Percentiles rank a stretch among this genome's conserved stretches.
Evolutionary conservation across 2,797 vertebrate genomes (phyloP).

Genomic region (Ptychobarbus kaznakovi): DNA sequence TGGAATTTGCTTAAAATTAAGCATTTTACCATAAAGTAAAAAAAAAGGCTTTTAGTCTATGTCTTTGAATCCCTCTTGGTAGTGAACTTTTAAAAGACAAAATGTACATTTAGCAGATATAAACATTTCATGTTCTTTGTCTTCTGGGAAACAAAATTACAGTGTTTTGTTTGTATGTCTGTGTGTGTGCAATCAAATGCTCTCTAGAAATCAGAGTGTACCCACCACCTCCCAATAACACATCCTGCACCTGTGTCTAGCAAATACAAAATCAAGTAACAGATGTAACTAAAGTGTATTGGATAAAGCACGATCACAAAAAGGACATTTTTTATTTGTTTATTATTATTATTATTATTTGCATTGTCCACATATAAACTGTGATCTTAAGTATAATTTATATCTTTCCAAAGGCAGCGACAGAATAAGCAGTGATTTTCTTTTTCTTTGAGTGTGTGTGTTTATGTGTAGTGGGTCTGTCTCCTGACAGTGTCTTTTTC

Average conservation of each 20-base stretch:
- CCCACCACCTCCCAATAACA: background rate
- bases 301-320: background rate
- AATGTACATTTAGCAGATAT: background rate
- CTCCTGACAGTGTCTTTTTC: conserved; percentile 35
- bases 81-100: background rate
- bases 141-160: background rate
- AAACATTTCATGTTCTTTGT: background rate
- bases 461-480: conserved; percentile 32
- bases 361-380: background rate
- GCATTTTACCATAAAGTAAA: background rate
- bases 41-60: background rate
- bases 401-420: background rate
- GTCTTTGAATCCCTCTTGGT: background rate
- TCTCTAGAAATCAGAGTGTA: background rate
- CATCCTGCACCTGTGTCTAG: background rate
- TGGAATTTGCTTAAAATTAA: background rate
- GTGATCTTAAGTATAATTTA: background rate
- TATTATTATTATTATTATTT: background rate
- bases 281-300: background rate
- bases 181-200: background rate
- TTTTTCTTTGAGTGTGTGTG: conserved; percentile 2
- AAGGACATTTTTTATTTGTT: background rate
- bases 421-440: background rate
- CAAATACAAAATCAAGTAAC: background rate
- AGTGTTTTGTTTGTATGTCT: no score